These are phyloP conservation scores for Mechanitis messenoides DNA, from an alignment of 2,888 invertebrate species.

Conservation along the genomic window DNA sequence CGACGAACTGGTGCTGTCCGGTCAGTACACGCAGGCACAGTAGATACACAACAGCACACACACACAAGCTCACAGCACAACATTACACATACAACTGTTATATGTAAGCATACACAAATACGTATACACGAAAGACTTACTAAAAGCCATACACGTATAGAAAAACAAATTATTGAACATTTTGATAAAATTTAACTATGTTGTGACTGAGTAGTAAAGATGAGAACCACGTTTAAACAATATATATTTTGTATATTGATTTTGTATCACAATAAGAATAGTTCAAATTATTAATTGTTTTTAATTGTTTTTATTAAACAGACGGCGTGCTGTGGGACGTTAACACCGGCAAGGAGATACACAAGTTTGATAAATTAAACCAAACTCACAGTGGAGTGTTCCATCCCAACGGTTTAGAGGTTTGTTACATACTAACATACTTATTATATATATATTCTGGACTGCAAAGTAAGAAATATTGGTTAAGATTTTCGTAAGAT, in stretches of 20 bases:
- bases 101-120: not conserved
- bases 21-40: constrained; percentile 40
- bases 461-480: no score
- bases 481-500: no score
- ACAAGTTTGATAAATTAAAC: constrained; percentile 98
- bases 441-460: not conserved
- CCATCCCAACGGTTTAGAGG: constrained; percentile 96
- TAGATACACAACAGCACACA: not conserved
- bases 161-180: no score
- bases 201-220: no score
- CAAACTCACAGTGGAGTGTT: constrained; percentile 96
- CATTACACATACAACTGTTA: not conserved
- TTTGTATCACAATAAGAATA: no score
- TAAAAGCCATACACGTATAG: no score
- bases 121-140: not conserved
- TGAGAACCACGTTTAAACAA: no score
- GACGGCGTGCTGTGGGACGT: constrained; percentile 98
- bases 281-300: no score
- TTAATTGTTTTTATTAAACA: constrained; percentile 31
- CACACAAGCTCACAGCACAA: not conserved
- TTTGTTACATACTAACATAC: constrained; percentile 38
- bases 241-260: no score
- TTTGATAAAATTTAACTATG: no score
- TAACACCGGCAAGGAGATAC: constrained; percentile 89
- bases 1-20: constrained; percentile 94